Evolutionary conservation across 2,113 vertebrate genomes (phyloP).

Genomic region (Passer montanus): DNA sequence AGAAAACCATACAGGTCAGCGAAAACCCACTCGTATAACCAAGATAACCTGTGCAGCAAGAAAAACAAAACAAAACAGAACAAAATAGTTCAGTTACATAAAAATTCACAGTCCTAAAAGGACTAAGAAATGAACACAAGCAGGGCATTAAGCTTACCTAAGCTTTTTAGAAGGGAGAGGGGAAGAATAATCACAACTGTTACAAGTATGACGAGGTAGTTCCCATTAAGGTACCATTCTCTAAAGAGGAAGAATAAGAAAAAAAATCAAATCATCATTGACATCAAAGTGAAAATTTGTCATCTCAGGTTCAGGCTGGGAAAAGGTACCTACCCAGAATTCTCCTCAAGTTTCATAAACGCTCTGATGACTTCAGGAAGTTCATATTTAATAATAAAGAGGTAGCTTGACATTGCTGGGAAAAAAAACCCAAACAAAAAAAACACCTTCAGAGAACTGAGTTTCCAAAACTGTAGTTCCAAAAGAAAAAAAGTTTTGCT

Average conservation of each 20-base stretch:
- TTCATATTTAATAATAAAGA: slow-evolving; percentile 99
- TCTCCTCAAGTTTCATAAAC: slow-evolving; percentile 89
- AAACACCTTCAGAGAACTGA: neutral
- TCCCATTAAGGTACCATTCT: slow-evolving; percentile 95
- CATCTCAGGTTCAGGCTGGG: neutral
- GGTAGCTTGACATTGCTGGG: slow-evolving; percentile 98
- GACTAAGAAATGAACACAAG: neutral
- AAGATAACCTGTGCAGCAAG: slow-evolving; percentile 85
- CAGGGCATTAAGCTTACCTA: slow-evolving; percentile 80
- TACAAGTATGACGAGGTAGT: slow-evolving; percentile 94
- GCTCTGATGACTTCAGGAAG: slow-evolving; percentile 94
- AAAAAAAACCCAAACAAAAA: slow-evolving; percentile 14
- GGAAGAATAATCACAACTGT: slow-evolving; percentile 92
- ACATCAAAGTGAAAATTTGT: neutral
- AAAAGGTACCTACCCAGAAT: slow-evolving; percentile 81
- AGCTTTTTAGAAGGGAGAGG: slow-evolving; percentile 91
- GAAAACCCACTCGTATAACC: slow-evolving; percentile 98
- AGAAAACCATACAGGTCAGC: slow-evolving; percentile 96
- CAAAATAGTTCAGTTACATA: slow-evolving; percentile 8
- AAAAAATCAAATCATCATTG: neutral
- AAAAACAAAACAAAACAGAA: slow-evolving; percentile 14
- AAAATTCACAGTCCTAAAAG: neutral
- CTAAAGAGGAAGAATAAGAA: slow-evolving; percentile 67
- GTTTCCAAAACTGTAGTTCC: neutral
- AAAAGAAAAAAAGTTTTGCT: neutral